These are phyloP conservation scores for Salvelinus sp. DNA, from an alignment of 2,113 vertebrate genomes.

Conservation along the genomic window DNA sequence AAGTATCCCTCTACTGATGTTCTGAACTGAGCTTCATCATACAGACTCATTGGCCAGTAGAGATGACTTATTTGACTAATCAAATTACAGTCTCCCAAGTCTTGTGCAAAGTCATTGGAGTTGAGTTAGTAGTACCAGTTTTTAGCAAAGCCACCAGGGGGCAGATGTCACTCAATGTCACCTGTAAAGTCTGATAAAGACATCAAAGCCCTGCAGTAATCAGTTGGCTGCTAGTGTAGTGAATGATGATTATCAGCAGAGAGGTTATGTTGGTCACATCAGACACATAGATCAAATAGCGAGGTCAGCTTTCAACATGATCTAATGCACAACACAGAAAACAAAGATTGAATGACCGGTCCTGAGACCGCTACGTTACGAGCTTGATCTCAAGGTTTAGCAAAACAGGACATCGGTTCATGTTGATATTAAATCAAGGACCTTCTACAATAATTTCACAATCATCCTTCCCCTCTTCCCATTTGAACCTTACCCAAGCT, in stretches of 20 bases:
- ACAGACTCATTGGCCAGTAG: background rate
- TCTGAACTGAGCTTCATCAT: too few relatives aligned
- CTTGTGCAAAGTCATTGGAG: too few relatives aligned
- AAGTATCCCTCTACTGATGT: too few relatives aligned
- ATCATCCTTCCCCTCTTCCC: background rate
- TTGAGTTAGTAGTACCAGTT: conserved; percentile 8
- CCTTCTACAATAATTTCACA: background rate
- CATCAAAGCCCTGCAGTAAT: background rate
- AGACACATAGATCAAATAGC: background rate
- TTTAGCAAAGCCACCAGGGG: conserved; percentile 65
- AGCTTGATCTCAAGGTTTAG: background rate
- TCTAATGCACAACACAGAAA: too few relatives aligned
- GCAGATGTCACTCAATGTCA: conserved; percentile 61
- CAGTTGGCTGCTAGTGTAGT: conserved; percentile 10
- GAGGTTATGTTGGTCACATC: background rate
- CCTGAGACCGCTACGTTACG: background rate
- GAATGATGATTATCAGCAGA: background rate
- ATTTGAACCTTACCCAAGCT: background rate
- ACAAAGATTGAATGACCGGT: too few relatives aligned
- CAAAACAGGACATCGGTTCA: background rate
- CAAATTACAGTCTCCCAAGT: too few relatives aligned
- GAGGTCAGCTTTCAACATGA: too few relatives aligned
- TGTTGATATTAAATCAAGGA: background rate
- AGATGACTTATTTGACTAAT: background rate
- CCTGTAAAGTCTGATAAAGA: background rate